Evolutionary conservation across 2,113 vertebrate genomes (phyloP).

Genomic region (Tachysurus vachellii): DNA sequence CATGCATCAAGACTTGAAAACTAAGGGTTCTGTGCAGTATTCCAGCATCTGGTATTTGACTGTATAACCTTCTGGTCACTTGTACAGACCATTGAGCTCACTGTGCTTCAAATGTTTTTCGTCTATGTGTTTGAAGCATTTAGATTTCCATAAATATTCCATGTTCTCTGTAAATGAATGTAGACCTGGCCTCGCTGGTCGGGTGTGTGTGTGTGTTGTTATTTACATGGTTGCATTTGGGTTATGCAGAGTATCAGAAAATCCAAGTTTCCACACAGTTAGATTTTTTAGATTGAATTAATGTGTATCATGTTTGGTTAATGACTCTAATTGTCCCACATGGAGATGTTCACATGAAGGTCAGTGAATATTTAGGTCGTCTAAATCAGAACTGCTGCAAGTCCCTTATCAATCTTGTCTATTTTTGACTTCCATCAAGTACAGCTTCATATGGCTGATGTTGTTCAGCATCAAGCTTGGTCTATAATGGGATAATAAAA

Average conservation of each 20-base stretch:
- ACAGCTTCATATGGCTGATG: neutral
- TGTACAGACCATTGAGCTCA: neutral
- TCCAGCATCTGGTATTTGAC: neutral
- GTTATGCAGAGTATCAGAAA: neutral
- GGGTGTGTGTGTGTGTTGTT: neutral
- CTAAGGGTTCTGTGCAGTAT: neutral
- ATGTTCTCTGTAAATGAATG: neutral
- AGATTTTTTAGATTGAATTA: neutral
- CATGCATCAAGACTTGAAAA: neutral
- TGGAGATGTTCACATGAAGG: constrained; percentile 12
- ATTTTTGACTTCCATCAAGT: constrained; percentile 43
- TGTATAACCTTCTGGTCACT: neutral
- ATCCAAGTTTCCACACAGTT: neutral
- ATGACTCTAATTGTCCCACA: constrained; percentile 4
- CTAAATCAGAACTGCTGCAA: constrained; percentile 14
- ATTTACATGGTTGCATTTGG: neutral
- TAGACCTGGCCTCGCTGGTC: neutral
- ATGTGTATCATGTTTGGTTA: neutral
- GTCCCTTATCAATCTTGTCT: constrained; percentile 24
- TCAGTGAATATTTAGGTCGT: constrained; percentile 38
- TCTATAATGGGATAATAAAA: neutral
- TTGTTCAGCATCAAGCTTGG: neutral
- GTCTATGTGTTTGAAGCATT: neutral
- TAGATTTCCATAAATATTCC: neutral
- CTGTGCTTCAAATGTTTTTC: neutral